phyloP scores from a whole-genome alignment of 2,888 invertebrate genomes.

The Microctonus hyperodae region DNA sequence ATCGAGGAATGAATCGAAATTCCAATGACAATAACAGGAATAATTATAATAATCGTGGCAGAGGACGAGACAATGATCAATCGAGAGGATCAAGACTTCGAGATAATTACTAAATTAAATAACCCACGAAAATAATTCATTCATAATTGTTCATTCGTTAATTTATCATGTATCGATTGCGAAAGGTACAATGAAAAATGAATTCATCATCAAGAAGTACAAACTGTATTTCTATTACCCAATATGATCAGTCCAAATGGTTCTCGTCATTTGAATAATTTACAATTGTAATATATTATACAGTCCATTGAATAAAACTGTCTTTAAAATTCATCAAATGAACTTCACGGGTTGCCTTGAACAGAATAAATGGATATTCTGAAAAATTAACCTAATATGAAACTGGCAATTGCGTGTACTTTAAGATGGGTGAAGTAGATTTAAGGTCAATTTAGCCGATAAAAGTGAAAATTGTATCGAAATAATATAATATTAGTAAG shows the following conservation, averaged over 20 bases:
- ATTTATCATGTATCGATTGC: not conserved
- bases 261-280: not conserved
- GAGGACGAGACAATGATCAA: constrained; percentile 52
- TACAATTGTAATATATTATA: constrained; percentile 42
- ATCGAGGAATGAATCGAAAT: constrained; percentile 49
- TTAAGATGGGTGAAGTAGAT: not conserved
- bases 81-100: constrained; percentile 49
- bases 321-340: constrained; percentile 16
- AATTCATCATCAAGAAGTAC: not conserved
- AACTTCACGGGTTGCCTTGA: constrained; percentile 26
- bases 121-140: not conserved
- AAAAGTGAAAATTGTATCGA: constrained; percentile 18
- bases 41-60: constrained; percentile 50
- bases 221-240: not conserved
- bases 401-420: constrained; percentile 16
- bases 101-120: constrained; percentile 48
- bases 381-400: constrained; percentile 11
- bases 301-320: constrained; percentile 34
- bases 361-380: not conserved
- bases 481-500: not conserved
- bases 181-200: not conserved
- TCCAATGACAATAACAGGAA: constrained; percentile 47
- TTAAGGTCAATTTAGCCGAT: constrained; percentile 22
- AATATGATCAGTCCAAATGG: not conserved
- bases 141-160: not conserved